These are phyloP conservation scores for Sinotaia quadrata DNA, from an alignment of 2,888 invertebrate species.

Conservation along the genomic window DNA sequence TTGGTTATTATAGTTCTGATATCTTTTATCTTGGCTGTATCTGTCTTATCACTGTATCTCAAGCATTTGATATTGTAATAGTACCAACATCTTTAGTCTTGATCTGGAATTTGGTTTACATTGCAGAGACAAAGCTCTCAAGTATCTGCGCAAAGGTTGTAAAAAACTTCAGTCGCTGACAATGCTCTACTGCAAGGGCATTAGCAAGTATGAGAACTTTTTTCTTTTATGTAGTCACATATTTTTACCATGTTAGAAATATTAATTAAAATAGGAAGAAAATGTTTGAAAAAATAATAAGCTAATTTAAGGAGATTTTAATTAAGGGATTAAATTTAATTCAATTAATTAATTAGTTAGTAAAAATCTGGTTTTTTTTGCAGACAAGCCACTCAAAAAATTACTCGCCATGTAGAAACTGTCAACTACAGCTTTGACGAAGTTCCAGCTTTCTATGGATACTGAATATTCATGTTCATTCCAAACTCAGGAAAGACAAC, in stretches of 20 bases:
- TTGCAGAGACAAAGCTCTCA: constrained; percentile 71
- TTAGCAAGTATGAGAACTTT: constrained; percentile 64
- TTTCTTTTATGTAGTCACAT: neutral
- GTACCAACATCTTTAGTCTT: too few relatives aligned
- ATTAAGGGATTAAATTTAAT: too few relatives aligned
- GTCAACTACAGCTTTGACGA: constrained; percentile 63
- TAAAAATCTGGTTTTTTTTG: constrained; percentile 11
- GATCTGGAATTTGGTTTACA: too few relatives aligned
- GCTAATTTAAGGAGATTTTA: too few relatives aligned
- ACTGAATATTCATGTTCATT: constrained; percentile 26
- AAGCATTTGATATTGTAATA: too few relatives aligned
- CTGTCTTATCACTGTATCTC: too few relatives aligned
- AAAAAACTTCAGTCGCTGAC: constrained; percentile 61
- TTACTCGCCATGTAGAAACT: constrained; percentile 54
- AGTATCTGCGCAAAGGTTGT: constrained; percentile 71
- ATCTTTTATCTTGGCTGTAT: too few relatives aligned
- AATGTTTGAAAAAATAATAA: too few relatives aligned
- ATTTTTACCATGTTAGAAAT: neutral
- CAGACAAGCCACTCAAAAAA: constrained; percentile 64
- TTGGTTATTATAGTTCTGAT: too few relatives aligned
- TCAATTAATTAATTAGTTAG: too few relatives aligned
- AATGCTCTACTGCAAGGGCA: constrained; percentile 68
- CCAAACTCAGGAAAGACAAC: too few relatives aligned
- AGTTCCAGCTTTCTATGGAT: constrained; percentile 56
- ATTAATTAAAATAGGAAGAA: too few relatives aligned